Conservation (phyloP, 2,113 vertebrate genomes). For the Pitta sordida region DNA sequence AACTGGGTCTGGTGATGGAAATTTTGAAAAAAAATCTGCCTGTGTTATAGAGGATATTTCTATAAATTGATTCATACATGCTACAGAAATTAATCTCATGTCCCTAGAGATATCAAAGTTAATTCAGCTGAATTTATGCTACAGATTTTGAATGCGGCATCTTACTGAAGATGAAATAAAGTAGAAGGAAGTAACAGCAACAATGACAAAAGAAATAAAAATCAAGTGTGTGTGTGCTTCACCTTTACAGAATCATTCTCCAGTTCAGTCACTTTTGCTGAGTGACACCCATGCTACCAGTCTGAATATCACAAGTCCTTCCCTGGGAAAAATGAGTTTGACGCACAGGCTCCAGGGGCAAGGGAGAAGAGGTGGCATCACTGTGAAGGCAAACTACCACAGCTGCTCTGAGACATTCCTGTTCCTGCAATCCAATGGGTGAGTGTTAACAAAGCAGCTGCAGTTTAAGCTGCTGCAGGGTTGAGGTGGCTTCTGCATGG, state of each 20-base stretch:
- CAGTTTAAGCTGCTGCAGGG: background rate
- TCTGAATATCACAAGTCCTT: background rate
- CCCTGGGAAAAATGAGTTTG: background rate
- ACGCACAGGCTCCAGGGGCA: fast-evolving
- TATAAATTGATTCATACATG: background rate
- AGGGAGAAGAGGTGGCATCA: background rate
- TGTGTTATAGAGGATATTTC: background rate
- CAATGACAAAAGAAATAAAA: background rate
- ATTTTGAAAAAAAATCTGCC: background rate
- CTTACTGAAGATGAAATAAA: background rate
- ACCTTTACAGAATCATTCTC: background rate
- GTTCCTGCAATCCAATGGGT: background rate
- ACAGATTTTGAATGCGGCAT: background rate
- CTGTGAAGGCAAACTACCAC: background rate
- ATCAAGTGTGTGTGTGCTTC: background rate
- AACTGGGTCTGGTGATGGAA: background rate
- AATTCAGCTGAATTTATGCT: background rate
- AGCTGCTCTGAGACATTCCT: background rate
- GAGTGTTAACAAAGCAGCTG: fast-evolving
- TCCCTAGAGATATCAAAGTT: background rate
- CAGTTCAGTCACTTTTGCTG: background rate
- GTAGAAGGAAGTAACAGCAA: background rate
- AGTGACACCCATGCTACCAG: background rate
- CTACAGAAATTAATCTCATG: background rate
- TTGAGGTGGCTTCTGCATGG: background rate